phyloP scores from a whole-genome alignment of 2,888 invertebrate genomes.

The Ceriagrion tenellum region DNA sequence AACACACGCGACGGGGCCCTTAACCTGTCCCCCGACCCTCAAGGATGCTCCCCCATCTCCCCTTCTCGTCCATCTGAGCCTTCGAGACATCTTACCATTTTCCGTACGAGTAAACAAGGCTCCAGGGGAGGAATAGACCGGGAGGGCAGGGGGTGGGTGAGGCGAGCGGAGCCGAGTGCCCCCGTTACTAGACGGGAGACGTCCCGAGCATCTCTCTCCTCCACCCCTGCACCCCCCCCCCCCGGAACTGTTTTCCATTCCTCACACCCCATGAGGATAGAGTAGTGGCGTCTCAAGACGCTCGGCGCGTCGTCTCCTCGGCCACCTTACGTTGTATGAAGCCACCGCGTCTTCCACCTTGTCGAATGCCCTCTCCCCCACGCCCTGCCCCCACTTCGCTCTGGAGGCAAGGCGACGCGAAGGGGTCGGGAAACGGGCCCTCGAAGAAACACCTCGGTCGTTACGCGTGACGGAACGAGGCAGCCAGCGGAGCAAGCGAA shows the following conservation, averaged over 20 bases:
- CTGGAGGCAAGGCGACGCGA: no score
- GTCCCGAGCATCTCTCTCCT: not conserved
- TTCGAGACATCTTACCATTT: slow-evolving; percentile 52
- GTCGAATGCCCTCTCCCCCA: not conserved
- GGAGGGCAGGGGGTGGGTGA: not conserved
- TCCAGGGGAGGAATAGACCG: not conserved
- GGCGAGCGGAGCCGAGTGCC: not conserved
- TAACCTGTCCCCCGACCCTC: not conserved
- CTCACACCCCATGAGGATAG: not conserved
- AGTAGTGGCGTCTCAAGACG: not conserved
- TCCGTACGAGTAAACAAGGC: slow-evolving; percentile 49
- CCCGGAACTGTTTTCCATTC: not conserved
- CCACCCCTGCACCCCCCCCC: not conserved
- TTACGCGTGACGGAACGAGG: not conserved
- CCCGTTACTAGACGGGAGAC: not conserved
- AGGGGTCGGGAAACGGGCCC: not conserved
- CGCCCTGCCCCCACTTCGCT: no score
- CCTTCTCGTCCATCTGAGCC: not conserved
- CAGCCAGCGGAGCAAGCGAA: not conserved
- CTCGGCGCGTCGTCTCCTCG: not conserved
- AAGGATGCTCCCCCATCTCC: not conserved
- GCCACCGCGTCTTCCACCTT: not conserved
- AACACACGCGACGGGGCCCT: not conserved
- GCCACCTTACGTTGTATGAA: not conserved
- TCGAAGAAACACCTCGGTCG: not conserved